Evolutionary conservation across 2,888 invertebrate genomes (phyloP), one percentile per base, ranked within the genome.

Genomic region (Hirudinaria manillensis): DNA sequence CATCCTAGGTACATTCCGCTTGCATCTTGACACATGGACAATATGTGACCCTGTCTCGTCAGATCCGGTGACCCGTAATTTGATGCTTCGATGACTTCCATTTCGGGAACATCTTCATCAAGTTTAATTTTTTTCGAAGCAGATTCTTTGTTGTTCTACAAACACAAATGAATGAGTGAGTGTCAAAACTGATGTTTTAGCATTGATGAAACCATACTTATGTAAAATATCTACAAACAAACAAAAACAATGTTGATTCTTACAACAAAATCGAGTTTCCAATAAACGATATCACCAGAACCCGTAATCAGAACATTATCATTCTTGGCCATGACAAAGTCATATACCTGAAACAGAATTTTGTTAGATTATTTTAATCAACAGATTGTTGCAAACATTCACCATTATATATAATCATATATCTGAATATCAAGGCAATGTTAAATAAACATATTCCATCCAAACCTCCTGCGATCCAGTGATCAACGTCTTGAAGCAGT

Each of bases 401-500:
- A 45, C 10, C n/a, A n/a, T n/a, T n/a, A n/a, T n/a, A n/a, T n/a
- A n/a, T n/a, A n/a, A n/a, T n/a, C n/a, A n/a, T n/a, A n/a, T n/a
- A n/a, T n/a, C n/a, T n/a, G n/a, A n/a, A n/a, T n/a, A n/a, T n/a
- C n/a, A n/a, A n/a, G n/a, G n/a, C n/a, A n/a, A n/a, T n/a, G n/a
- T n/a, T n/a, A n/a, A n/a, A n/a, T n/a, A 36, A 68, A 70, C 45
- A 27, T 13, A 56, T 21, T 75, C n/a, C 3, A 32, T 55, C 32
- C 27, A 32, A 75, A 81, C 95, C 83, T 87, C 87, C 77, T 84
- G 84, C 51, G 84, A 81, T 77, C 86, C 86, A 66, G 93, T 95
- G 61, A 93, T 90, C 72, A 99, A 87, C 3, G 98, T 98, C 85
- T 93, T 93, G 82, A 98, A 98, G 85, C 97, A 98, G 82, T 94